phyloP scores from a whole-genome alignment of 2,888 invertebrate species.

The Orthonychiurus folsomi region DNA sequence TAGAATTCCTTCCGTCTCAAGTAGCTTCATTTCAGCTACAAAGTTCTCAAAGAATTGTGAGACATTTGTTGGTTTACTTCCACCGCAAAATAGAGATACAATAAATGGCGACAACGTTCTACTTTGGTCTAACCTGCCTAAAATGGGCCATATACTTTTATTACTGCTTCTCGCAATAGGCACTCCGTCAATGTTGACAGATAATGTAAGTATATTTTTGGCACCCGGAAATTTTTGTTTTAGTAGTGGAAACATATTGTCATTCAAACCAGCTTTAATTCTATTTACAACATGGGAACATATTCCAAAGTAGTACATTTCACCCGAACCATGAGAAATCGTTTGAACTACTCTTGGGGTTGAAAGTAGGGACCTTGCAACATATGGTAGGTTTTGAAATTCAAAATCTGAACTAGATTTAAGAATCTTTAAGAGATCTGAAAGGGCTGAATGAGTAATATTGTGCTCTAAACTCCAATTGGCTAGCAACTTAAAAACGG shows the following conservation, averaged over 20 bases:
- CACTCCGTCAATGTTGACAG: slow-evolving; percentile 7
- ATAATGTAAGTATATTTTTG: not conserved
- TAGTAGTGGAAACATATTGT: not conserved
- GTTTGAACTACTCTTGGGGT: not conserved
- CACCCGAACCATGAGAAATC: not conserved
- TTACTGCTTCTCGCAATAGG: slow-evolving; percentile 11
- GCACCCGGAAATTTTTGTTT: not conserved
- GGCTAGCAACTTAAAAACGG: no score
- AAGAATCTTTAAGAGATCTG: slow-evolving; percentile 2
- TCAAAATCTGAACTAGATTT: not conserved
- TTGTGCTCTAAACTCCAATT: no score
- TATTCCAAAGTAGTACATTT: slow-evolving; percentile 11
- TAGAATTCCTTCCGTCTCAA: not conserved
- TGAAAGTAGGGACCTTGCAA: not conserved
- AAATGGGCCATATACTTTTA: slow-evolving; percentile 8
- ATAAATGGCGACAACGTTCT: not conserved
- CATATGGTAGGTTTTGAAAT: not conserved
- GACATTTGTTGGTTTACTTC: slow-evolving; percentile 5
- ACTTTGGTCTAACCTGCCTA: slow-evolving; percentile 6
- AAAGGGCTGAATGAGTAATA: slow-evolving; percentile 2
- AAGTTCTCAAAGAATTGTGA: slow-evolving; percentile 2
- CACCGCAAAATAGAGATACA: not conserved
- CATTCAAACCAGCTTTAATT: not conserved
- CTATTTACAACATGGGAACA: not conserved
- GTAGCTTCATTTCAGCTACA: slow-evolving; percentile 1